phyloP scores from a whole-genome alignment of 35 echinoderm and acorn worm species.

The Strongylocentrotus purpuratus region DNA sequence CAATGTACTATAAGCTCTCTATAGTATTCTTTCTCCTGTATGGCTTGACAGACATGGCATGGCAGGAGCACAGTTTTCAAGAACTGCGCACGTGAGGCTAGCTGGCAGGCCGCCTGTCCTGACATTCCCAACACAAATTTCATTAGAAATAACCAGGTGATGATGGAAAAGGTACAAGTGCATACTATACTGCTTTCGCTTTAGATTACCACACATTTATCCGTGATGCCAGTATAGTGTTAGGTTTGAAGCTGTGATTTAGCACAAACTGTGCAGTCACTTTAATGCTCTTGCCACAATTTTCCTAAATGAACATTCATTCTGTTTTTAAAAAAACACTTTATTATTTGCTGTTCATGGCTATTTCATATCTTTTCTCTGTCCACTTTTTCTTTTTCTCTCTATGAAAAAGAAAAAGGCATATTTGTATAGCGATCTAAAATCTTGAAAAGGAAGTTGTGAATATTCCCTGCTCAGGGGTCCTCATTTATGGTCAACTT shows the following conservation, averaged over 20 bases:
- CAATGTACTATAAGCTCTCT: background rate
- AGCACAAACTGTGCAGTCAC: background rate
- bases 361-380: background rate
- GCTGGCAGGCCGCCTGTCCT: background rate
- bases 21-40: background rate
- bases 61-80: background rate
- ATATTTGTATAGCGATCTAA: too few species aligned
- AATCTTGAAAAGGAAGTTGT: too few species aligned
- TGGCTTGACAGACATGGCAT: background rate
- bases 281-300: background rate
- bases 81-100: background rate
- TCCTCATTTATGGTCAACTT: too few species aligned
- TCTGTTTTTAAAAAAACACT: background rate
- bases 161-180: slow-evolving; percentile 1
- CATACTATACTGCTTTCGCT: background rate
- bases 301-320: background rate
- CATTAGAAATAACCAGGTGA: slow-evolving; percentile 3
- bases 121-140: background rate
- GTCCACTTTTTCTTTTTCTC: too few species aligned
- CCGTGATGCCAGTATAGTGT: background rate
- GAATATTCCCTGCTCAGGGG: too few species aligned
- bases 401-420: too few species aligned
- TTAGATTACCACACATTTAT: background rate
- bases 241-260: background rate
- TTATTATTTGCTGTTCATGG: background rate